These are phyloP conservation scores for Catajapyx aquilonaris DNA, from an alignment of 1,140 invertebrate genomes.

Conservation along the genomic window DNA sequence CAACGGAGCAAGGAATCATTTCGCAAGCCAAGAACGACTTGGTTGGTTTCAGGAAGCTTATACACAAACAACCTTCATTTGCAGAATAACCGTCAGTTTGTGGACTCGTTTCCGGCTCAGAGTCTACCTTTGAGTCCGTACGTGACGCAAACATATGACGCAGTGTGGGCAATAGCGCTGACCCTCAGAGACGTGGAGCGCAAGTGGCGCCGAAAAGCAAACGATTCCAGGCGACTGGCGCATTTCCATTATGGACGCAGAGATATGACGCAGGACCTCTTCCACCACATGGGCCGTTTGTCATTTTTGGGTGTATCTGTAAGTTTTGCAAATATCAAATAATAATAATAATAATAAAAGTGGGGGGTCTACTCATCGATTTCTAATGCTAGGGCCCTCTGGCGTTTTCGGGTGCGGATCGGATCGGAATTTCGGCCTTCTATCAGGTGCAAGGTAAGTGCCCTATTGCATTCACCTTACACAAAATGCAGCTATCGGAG, in stretches of 20 bases:
- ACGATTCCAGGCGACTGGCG: constrained; percentile 26
- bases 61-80: constrained; percentile 9
- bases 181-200: constrained; percentile 30
- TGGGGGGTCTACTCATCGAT: too few species aligned
- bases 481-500: too few species aligned
- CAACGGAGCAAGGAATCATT: too few species aligned
- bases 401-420: constrained; percentile 62
- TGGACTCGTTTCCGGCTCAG: constrained; percentile 28
- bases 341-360: too few species aligned
- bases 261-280: constrained; percentile 41
- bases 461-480: too few species aligned
- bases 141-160: constrained; percentile 63
- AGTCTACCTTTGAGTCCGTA: constrained; percentile 34
- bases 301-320: constrained; percentile 66
- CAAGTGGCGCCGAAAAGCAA: constrained; percentile 19
- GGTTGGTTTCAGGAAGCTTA: too few species aligned
- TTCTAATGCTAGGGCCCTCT: constrained; percentile 72
- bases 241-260: constrained; percentile 46
- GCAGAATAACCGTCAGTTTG: constrained; percentile 47
- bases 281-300: constrained; percentile 42
- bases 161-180: constrained; percentile 66
- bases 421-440: constrained; percentile 60
- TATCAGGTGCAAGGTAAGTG: constrained; percentile 61
- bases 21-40: too few species aligned
- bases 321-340: too few species aligned